Base-by-base conservation (phyloP, 1,140 invertebrate species). In the Atta cephalotes region DNA sequence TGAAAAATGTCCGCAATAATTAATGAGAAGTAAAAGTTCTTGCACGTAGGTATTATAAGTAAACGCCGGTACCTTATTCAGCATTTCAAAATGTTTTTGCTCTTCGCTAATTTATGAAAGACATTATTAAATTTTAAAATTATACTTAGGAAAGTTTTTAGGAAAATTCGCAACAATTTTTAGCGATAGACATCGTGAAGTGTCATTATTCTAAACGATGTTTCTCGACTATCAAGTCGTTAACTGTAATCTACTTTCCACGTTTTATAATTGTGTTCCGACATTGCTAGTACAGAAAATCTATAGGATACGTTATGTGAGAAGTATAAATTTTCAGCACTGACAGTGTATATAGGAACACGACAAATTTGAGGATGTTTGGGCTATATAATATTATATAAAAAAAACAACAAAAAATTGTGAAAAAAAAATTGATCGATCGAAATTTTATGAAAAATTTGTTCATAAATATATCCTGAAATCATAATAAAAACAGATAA, bases 1-100 rank as follows among this genome's bases (percentile, higher is more conserved):
- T 65, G 60, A 79, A 81, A 81, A 81, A 81, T 35, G 79, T 81
- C 51, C 51, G 65, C 53, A 81, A 60, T 81, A 81, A 81, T 81
- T 81, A 81, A 81, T 81, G 65, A 81, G 79, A 81, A 58, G 66
- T 39, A 70, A 81, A 56, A 81, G 66, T 81, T 58, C 12, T 60
- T 45, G 53, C 65, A 14, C 31, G 21, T 58, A 45, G 16, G 10
- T 71, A 60, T 71, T 58, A 14, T 28, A 28, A 78, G 74, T 21
- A 16, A 18, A 71, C 39, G 31, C 31, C 49, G 3, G n/a, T 18
- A n/a, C 35, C 65, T 58, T 60, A 71, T 71, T 58, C 49, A 45
- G 10, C 35, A 31, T 60, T 45, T 45, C 35, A 60, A 21, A 71
- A 58, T 70, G 49, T 68, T 71, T 81, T 58, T 58, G 35, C 10